These are phyloP conservation scores for Lepidurus arcticus DNA, from an alignment of 1,140 invertebrate genomes.

Conservation along the genomic window DNA sequence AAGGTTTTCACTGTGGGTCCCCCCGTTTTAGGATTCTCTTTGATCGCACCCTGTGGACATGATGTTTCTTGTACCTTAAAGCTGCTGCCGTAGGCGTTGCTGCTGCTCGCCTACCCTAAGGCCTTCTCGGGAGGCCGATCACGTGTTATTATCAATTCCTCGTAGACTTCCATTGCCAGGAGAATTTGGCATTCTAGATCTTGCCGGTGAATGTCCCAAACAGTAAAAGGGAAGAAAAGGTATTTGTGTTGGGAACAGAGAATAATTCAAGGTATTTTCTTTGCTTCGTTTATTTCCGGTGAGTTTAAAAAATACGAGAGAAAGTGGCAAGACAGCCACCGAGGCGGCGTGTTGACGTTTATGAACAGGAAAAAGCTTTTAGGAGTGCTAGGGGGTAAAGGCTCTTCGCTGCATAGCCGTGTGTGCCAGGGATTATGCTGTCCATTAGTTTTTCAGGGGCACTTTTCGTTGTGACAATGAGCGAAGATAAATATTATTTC, in stretches of 20 bases:
- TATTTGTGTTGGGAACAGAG: too few relatives aligned
- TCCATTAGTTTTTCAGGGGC: constrained; percentile 11
- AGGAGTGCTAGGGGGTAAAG: not conserved
- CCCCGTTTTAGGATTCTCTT: not conserved
- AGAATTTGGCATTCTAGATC: too few relatives aligned
- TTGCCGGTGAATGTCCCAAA: too few relatives aligned
- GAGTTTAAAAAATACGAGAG: not conserved
- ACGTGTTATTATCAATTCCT: not conserved
- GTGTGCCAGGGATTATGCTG: constrained; percentile 1
- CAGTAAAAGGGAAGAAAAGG: too few relatives aligned
- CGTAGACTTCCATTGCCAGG: not conserved
- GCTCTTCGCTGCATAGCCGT: not conserved
- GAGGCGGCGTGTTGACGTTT: not conserved
- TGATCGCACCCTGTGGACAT: not conserved
- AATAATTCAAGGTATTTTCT: not conserved
- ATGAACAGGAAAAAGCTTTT: constrained; percentile 6
- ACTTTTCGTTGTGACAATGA: not conserved
- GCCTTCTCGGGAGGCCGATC: not conserved
- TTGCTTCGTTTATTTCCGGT: not conserved
- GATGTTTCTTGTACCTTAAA: not conserved
- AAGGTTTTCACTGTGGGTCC: not conserved
- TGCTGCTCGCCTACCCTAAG: not conserved
- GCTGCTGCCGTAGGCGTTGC: not conserved
- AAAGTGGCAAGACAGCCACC: not conserved
- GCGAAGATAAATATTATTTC: not conserved